A percentile compares a stretch with the other conserved stretches of the same genome.
Evolutionary conservation across 1,140 invertebrate species (phyloP).

Genomic region (Lanistes nyassanus): DNA sequence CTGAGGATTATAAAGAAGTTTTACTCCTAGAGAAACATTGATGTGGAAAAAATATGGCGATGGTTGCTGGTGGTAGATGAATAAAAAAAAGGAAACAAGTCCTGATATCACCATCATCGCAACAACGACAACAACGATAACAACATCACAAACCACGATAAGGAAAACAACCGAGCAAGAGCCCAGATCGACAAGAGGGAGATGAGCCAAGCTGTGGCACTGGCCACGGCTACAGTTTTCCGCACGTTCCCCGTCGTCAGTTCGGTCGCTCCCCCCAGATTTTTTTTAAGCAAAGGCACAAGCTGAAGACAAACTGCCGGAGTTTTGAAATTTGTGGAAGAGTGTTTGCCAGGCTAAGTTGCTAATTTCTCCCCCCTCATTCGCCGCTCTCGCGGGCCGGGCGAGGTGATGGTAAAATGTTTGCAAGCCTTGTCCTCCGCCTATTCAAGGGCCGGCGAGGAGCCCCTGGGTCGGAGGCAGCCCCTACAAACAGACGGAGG

Average conservation of each 20-base stretch:
- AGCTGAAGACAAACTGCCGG: slow-evolving; percentile 12
- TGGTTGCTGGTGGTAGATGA: too few relatives aligned
- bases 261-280: not conserved
- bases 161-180: not conserved
- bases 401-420: slow-evolving; percentile 15
- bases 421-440: slow-evolving; percentile 9
- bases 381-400: not conserved
- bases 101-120: too few relatives aligned
- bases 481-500: slow-evolving; percentile 18
- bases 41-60: too few relatives aligned
- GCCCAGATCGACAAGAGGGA: too few relatives aligned
- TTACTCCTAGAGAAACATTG: too few relatives aligned
- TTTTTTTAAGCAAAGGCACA: not conserved
- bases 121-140: too few relatives aligned
- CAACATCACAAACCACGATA: not conserved
- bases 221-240: slow-evolving; percentile 15
- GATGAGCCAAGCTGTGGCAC: not conserved
- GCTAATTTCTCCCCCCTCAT: slow-evolving; percentile 22
- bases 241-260: slow-evolving; percentile 3
- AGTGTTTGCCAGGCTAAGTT: slow-evolving; percentile 28
- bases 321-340: slow-evolving; percentile 17
- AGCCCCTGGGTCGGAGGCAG: not conserved
- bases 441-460: not conserved
- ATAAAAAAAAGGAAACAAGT: too few relatives aligned
- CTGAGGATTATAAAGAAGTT: too few relatives aligned